These are phyloP conservation scores for Phrynocephalus versicolor DNA, from an alignment of 2,113 vertebrate species.

Conservation along the genomic window DNA sequence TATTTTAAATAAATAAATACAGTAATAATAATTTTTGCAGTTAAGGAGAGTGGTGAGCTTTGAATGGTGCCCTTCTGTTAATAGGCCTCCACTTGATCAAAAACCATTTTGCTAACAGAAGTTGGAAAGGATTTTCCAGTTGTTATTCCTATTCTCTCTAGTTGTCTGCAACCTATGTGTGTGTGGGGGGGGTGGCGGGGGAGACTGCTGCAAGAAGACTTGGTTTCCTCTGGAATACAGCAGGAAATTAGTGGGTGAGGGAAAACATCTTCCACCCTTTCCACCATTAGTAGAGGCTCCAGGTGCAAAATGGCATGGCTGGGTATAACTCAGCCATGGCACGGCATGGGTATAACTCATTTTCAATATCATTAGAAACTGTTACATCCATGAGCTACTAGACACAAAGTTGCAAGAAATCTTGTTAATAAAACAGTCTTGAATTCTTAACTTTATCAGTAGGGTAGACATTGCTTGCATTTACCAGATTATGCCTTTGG, in stretches of 20 bases:
- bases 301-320: neutral
- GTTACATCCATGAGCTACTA: neutral
- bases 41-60: neutral
- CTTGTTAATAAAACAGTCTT: too few species aligned
- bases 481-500: neutral
- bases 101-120: neutral
- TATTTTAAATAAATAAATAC: too few species aligned
- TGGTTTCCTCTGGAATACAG: neutral
- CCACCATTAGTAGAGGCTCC: too few species aligned
- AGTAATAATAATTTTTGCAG: neutral
- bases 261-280: too few species aligned
- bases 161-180: neutral
- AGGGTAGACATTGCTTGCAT: too few species aligned
- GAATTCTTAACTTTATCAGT: too few species aligned
- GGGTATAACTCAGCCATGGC: neutral
- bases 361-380: neutral
- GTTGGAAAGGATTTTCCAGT: neutral
- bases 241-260: too few species aligned
- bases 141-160: neutral
- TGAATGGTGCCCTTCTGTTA: neutral
- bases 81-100: neutral
- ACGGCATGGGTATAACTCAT: too few species aligned
- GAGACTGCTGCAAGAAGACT: neutral
- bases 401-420: neutral
- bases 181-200: too few species aligned